Percentiles rank a stretch among this genome's conserved stretches.
These are phyloP conservation scores for Myotis vivesi DNA, from an alignment of 2,797 vertebrate species.

Conservation along the genomic window DNA sequence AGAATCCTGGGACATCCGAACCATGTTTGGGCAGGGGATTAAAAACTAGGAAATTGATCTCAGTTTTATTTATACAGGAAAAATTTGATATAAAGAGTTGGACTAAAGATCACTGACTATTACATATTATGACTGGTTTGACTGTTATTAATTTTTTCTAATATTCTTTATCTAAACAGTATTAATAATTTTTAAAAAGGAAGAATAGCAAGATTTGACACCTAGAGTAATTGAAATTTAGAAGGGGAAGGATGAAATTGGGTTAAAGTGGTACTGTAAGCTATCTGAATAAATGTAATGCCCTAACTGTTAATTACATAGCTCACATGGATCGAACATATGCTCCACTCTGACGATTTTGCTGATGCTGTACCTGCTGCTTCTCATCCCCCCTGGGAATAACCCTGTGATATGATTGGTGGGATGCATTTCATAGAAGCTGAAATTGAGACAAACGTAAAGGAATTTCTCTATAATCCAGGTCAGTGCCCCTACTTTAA, in stretches of 20 bases:
- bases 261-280: neutral
- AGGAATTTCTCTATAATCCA: neutral
- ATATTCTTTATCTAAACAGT: neutral
- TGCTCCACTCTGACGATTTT: neutral
- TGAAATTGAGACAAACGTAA: neutral
- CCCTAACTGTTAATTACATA: too few species aligned
- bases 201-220: neutral
- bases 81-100: conserved; percentile 16
- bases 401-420: too few species aligned
- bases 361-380: neutral
- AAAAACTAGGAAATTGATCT: neutral
- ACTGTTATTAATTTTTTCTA: neutral
- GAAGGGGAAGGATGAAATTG: neutral
- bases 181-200: neutral
- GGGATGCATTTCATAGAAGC: neutral
- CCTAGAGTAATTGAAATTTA: neutral
- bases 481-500: neutral
- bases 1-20: neutral
- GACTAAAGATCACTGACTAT: neutral
- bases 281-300: neutral
- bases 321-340: neutral
- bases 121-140: neutral
- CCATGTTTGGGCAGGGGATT: neutral
- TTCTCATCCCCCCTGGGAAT: neutral
- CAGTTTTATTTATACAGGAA: neutral